Base-by-base conservation (phyloP, 2,113 vertebrate species). In the Craseonycteris thonglongyai region DNA sequence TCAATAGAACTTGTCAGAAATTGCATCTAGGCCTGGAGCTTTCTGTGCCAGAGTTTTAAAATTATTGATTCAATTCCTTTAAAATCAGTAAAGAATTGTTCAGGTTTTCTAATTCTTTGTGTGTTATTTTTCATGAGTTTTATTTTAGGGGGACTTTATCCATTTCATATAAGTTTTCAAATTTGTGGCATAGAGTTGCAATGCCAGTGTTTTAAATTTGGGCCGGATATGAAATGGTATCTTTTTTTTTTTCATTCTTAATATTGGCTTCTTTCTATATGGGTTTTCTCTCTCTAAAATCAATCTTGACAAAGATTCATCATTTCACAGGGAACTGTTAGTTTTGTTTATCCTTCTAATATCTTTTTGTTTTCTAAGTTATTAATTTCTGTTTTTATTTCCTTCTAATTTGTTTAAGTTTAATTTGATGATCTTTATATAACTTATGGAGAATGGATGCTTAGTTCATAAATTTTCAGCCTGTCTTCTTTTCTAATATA, bases 331-430 rank as follows among this genome's bases (percentile, higher is more conserved):
- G n/a, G 30, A 84, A 79, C 76, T 76, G 33, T 91, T 84, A 88
- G 47, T 71, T 91, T 94, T 92, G 78, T 88, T 71, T 71, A 65
- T 91, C 63, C 38, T 30, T 71, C 38, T 76, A 78, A 56, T 87
- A 35, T 80, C 58, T 95, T 12, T 92, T 93, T 93, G 30, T 80
- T 91, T 94, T 83, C 69, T 22, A 65, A 72, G 69, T 91, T 38
- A 95, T 72, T 91, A 71, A 88, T 88, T 88, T 91, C 80, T 90
- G 21, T 35, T 47, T 18, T 79, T 65, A 72, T 66, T 83, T 92
- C 35, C 68, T 84, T 90, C n/a, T 42, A 85, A 83, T 80, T 85
- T 93, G 38, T 85, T 84, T 92, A 40, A 58, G 24, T 96, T 96
- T 79, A 96, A 88, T 65, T 76, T 83, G 54, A 83, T 91, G 35